These are phyloP conservation scores for Caradrina clavipalpis DNA, from an alignment of 2,888 invertebrate genomes.

Conservation along the genomic window DNA sequence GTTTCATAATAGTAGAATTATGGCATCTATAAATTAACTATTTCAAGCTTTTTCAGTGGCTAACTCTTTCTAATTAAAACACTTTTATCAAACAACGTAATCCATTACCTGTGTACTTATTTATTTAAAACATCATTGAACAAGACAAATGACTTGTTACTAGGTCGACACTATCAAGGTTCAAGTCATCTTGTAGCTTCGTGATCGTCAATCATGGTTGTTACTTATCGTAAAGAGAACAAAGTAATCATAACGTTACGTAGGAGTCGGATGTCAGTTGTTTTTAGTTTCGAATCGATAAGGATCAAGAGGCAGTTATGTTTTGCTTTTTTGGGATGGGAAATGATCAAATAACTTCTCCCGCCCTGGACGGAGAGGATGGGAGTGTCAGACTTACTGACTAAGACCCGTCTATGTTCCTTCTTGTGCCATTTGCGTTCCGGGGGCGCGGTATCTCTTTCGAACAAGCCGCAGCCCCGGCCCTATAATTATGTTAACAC, in stretches of 20 bases:
- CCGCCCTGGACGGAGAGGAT: too few relatives aligned
- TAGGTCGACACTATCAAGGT: slow-evolving; percentile 2
- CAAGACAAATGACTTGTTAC: slow-evolving; percentile 14
- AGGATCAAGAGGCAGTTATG: not conserved
- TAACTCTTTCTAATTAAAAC: too few relatives aligned
- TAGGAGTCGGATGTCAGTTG: slow-evolving; percentile 11
- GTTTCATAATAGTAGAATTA: too few relatives aligned
- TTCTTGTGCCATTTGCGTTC: too few relatives aligned
- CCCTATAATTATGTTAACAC: not conserved
- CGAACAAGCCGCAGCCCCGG: too few relatives aligned
- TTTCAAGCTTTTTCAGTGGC: too few relatives aligned
- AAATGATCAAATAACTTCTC: too few relatives aligned
- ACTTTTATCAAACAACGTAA: not conserved
- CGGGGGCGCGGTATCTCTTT: too few relatives aligned
- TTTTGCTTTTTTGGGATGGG: too few relatives aligned
- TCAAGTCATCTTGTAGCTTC: slow-evolving; percentile 9
- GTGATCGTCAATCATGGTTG: slow-evolving; percentile 36
- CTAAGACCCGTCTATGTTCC: too few relatives aligned
- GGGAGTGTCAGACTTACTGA: too few relatives aligned
- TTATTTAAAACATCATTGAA: slow-evolving; percentile 1
- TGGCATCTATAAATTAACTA: too few relatives aligned
- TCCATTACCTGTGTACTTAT: not conserved
- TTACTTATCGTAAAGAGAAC: slow-evolving; percentile 14
- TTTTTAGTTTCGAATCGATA: not conserved
- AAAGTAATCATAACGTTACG: slow-evolving; percentile 14